phyloP scores from a whole-genome alignment of 2,797 vertebrate species.

The Hirundo rustica region DNA sequence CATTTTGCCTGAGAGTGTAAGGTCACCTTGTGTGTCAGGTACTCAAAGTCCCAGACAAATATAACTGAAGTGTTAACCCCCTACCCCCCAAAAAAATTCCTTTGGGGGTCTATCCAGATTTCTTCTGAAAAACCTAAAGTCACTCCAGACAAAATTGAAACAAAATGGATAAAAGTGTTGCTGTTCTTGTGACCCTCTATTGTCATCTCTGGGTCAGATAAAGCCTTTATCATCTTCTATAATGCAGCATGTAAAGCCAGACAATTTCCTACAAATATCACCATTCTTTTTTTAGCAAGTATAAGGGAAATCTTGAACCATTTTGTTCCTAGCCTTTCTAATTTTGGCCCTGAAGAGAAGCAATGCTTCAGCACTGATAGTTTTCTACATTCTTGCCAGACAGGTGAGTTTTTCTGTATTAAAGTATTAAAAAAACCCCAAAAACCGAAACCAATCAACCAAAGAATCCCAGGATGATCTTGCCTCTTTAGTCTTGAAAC shows the following conservation, averaged over 20 bases:
- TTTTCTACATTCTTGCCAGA: not conserved
- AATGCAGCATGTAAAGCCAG: not conserved
- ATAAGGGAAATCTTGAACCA: not conserved
- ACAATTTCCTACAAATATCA: not conserved
- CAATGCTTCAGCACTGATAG: not conserved
- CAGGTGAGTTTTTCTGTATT: not conserved
- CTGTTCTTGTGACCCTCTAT: not conserved
- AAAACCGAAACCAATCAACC: not conserved
- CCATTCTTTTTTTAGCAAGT: not conserved
- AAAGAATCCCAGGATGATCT: not conserved
- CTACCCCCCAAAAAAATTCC: not conserved
- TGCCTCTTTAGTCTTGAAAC: not conserved
- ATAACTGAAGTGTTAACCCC: not conserved
- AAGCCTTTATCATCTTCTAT: not conserved
- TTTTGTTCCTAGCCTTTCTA: not conserved
- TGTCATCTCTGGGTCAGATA: not conserved
- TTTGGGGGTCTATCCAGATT: not conserved
- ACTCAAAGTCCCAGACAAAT: not conserved
- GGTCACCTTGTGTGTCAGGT: not conserved
- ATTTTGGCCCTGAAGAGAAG: not conserved
- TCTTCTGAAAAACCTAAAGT: not conserved
- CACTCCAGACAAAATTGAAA: not conserved
- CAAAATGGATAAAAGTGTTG: not conserved
- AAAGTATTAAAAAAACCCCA: not conserved
- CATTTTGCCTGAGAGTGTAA: not conserved